Evolutionary conservation across 2,797 vertebrate species (phyloP).

Genomic region (Agapornis canus): DNA sequence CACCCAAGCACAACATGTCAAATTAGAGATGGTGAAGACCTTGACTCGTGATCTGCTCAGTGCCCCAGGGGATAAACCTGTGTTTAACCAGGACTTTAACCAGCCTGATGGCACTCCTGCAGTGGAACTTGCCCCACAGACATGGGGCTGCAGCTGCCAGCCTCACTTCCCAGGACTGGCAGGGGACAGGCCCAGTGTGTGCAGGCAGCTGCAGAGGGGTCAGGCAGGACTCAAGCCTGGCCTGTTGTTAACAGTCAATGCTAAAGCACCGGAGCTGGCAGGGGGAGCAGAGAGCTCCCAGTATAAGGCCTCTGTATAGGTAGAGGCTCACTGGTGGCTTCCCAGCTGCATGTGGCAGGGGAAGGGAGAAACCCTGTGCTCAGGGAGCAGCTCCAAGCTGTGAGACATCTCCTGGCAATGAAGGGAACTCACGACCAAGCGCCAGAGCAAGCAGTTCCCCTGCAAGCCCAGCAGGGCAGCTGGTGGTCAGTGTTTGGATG

Average conservation of each 20-base stretch:
- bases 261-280: not conserved
- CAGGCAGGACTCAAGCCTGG: not conserved
- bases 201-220: slow-evolving; percentile 1
- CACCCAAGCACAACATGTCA: not conserved
- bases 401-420: not conserved
- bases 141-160: not conserved
- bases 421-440: not conserved
- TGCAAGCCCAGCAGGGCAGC: not conserved
- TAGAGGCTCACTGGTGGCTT: not conserved
- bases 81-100: not conserved
- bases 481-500: not conserved
- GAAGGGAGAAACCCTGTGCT: not conserved
- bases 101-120: not conserved
- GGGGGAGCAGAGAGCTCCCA: not conserved
- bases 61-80: not conserved
- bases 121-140: not conserved
- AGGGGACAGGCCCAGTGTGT: not conserved
- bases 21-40: not conserved
- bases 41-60: not conserved
- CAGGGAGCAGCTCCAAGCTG: not conserved
- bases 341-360: not conserved
- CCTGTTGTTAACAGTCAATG: not conserved
- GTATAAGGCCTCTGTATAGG: not conserved
- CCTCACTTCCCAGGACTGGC: slow-evolving; percentile 44
- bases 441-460: not conserved